Conservation (phyloP, 2,888 invertebrate species). For the Ochropleura plecta region DNA sequence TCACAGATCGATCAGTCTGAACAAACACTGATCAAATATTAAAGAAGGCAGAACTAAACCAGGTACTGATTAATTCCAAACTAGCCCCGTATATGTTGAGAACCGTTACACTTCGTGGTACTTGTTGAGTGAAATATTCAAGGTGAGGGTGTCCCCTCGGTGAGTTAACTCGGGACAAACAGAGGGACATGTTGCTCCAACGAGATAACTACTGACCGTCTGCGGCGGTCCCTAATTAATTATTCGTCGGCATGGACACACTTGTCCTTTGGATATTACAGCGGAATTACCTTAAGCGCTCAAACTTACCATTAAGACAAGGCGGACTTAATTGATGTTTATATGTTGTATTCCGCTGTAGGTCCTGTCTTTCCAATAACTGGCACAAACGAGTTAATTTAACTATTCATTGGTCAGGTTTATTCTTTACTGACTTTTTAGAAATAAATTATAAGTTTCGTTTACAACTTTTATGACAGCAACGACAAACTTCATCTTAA, state of each 20-base stretch:
- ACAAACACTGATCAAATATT: constrained; percentile 51
- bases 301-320: constrained; percentile 30
- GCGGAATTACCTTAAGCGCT: constrained; percentile 35
- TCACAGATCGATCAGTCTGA: constrained; percentile 26
- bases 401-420: not conserved
- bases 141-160: constrained; percentile 61
- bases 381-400: not conserved
- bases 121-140: constrained; percentile 71
- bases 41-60: constrained; percentile 48
- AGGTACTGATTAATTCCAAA: constrained; percentile 62
- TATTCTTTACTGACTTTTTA: not conserved
- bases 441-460: not conserved
- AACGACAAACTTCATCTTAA: not conserved
- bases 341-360: constrained; percentile 9
- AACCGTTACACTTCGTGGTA: constrained; percentile 53
- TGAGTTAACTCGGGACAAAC: constrained; percentile 61
- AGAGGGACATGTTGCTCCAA: constrained; percentile 56
- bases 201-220: constrained; percentile 65
- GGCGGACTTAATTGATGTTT: constrained; percentile 26
- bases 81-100: constrained; percentile 52
- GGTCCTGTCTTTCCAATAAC: not conserved
- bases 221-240: constrained; percentile 56
- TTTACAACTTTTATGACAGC: not conserved
- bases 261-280: constrained; percentile 43
- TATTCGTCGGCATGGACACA: constrained; percentile 59